phyloP scores from a whole-genome alignment of 2,113 vertebrate genomes.

The Seriola aureovittata region DNA sequence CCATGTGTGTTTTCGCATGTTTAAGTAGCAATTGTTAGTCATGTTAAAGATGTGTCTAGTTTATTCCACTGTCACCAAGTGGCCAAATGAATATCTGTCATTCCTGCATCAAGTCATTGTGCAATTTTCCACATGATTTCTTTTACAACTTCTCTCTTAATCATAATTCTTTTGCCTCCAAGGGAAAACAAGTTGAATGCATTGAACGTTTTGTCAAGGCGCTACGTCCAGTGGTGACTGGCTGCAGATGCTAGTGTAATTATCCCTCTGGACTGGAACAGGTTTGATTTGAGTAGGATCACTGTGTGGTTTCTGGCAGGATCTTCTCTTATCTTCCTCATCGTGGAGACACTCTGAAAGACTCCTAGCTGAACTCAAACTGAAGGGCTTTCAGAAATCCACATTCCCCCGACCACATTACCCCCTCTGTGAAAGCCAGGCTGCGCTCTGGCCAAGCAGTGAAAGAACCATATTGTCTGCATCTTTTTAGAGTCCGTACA shows the following conservation, averaged over 20 bases:
- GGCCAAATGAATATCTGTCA: no score
- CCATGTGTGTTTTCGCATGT: background rate
- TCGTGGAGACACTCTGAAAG: slow-evolving; percentile 34
- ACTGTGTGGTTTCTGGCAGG: slow-evolving; percentile 60
- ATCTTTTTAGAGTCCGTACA: background rate
- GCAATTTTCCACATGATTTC: background rate
- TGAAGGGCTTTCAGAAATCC: slow-evolving; percentile 55
- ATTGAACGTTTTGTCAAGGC: background rate
- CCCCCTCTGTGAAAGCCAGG: slow-evolving; percentile 26
- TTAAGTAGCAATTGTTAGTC: background rate
- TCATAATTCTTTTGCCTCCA: background rate
- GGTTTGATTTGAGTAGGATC: slow-evolving; percentile 33
- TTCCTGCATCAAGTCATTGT: background rate
- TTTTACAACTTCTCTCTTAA: slow-evolving; percentile 2
- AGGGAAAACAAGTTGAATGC: background rate
- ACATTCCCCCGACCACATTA: slow-evolving; percentile 44
- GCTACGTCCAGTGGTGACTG: background rate
- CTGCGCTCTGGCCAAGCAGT: slow-evolving; percentile 10
- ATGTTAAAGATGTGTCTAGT: background rate
- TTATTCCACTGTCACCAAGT: background rate
- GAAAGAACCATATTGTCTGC: slow-evolving; percentile 55
- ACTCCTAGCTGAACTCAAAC: slow-evolving; percentile 34
- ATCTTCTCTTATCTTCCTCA: slow-evolving; percentile 47
- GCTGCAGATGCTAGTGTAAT: slow-evolving; percentile 18
- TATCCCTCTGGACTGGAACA: slow-evolving; percentile 23